Percentiles rank a stretch among this genome's conserved stretches.
These are phyloP conservation scores for Malachius bipustulatus DNA, from an alignment of 2,888 invertebrate genomes.

Conservation along the genomic window DNA sequence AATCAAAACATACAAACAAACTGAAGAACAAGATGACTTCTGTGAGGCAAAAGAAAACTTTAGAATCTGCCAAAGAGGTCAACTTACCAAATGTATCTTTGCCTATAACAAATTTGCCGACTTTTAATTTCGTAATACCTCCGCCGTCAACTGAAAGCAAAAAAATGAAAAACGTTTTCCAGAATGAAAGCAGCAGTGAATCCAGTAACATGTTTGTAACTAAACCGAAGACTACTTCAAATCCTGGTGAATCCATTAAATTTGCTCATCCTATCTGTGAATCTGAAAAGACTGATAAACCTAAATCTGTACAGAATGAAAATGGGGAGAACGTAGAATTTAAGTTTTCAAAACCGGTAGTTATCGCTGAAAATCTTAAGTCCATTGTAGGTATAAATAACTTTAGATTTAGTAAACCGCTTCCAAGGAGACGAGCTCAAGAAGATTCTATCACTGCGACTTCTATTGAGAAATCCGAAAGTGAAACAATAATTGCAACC, in stretches of 20 bases:
- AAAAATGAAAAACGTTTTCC: too few relatives aligned
- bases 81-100: not conserved
- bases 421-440: too few relatives aligned
- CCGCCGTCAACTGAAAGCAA: not conserved
- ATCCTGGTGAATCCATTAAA: too few relatives aligned
- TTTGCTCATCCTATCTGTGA: too few relatives aligned
- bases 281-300: too few relatives aligned
- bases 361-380: not conserved
- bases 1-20: not conserved
- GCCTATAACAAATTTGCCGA: constrained; percentile 1
- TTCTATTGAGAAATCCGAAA: too few relatives aligned
- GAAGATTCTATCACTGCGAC: too few relatives aligned
- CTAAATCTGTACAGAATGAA: too few relatives aligned
- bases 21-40: not conserved
- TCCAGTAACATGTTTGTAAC: not conserved
- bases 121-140: not conserved
- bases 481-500: too few relatives aligned
- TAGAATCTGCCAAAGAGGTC: not conserved
- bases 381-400: not conserved
- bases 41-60: not conserved
- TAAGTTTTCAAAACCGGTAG: not conserved
- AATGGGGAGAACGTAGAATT: not conserved
- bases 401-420: constrained; percentile 1
- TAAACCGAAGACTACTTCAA: too few relatives aligned
- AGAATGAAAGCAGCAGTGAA: not conserved